These are phyloP conservation scores for Spodoptera exigua DNA, from an alignment of 2,888 invertebrate genomes.

Conservation along the genomic window DNA sequence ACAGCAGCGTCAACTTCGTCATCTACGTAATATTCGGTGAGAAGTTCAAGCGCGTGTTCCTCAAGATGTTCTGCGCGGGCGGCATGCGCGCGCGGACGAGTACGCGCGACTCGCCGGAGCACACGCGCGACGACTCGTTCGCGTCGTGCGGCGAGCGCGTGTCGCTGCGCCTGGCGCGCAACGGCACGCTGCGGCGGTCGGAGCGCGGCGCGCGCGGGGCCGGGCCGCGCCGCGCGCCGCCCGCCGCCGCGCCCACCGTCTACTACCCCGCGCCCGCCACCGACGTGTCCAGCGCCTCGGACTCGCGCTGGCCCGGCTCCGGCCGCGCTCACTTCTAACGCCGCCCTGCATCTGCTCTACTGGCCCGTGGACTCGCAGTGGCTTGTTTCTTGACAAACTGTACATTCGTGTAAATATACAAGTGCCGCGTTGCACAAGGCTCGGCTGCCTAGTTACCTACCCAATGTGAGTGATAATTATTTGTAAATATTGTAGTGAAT, in stretches of 20 bases:
- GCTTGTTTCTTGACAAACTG: not conserved
- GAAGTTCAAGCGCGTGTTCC: slow-evolving; percentile 97
- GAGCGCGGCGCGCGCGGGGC: slow-evolving; percentile 60
- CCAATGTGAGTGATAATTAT: too few relatives aligned
- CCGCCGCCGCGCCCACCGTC: slow-evolving; percentile 70
- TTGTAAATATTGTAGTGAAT: too few relatives aligned
- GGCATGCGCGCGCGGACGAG: slow-evolving; percentile 84
- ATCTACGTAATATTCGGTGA: slow-evolving; percentile 99
- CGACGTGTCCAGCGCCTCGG: slow-evolving; percentile 60
- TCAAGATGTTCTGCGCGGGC: slow-evolving; percentile 93
- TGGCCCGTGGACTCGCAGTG: slow-evolving; percentile 21
- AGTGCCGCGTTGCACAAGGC: too few relatives aligned
- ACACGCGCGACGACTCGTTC: slow-evolving; percentile 94
- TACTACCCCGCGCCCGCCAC: slow-evolving; percentile 77
- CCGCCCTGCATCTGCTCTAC: slow-evolving; percentile 32
- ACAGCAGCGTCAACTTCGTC: slow-evolving; percentile 99
- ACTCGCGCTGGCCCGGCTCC: slow-evolving; percentile 53
- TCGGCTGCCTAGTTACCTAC: too few relatives aligned
- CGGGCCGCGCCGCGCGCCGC: slow-evolving; percentile 61
- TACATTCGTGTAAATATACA: too few relatives aligned
- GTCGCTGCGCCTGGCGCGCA: slow-evolving; percentile 90
- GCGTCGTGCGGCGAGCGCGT: slow-evolving; percentile 94
- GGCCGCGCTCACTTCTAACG: slow-evolving; percentile 68
- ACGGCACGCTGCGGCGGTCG: slow-evolving; percentile 80
- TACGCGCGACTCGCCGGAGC: slow-evolving; percentile 90